Conservation (phyloP, 2,113 vertebrate genomes). For the Ciconia boyciana region DNA sequence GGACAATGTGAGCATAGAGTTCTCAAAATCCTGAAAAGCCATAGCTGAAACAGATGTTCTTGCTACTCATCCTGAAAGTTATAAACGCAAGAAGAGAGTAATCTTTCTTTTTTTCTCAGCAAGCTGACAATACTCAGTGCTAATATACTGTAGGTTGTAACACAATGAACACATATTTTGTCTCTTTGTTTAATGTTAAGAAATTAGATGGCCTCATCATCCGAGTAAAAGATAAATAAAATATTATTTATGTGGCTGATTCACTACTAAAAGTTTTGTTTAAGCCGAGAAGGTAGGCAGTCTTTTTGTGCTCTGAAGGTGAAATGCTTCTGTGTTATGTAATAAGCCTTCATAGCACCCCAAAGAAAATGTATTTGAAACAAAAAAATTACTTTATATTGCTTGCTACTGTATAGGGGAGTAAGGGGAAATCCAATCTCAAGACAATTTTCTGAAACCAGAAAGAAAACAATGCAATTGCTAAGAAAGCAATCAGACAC, state of each 20-base stretch:
- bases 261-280: neutral
- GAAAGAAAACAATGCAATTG: constrained; percentile 61
- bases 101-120: neutral
- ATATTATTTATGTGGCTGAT: neutral
- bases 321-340: neutral
- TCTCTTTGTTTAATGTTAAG: neutral
- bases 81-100: neutral
- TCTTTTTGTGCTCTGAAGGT: neutral
- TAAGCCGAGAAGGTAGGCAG: neutral
- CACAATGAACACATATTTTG: neutral
- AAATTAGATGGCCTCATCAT: neutral
- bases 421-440: constrained; percentile 58
- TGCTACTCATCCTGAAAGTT: neutral
- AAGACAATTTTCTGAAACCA: constrained; percentile 60
- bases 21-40: neutral
- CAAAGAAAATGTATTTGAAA: constrained; percentile 47
- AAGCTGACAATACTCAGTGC: neutral
- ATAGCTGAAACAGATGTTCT: neutral
- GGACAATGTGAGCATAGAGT: neutral
- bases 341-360: constrained; percentile 31
- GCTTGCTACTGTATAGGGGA: constrained; percentile 6
- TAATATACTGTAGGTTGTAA: neutral
- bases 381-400: constrained; percentile 37
- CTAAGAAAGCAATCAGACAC: constrained; percentile 58
- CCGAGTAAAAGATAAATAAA: neutral